Conservation (phyloP, 2,113 vertebrate species). For the Mugil cephalus region DNA sequence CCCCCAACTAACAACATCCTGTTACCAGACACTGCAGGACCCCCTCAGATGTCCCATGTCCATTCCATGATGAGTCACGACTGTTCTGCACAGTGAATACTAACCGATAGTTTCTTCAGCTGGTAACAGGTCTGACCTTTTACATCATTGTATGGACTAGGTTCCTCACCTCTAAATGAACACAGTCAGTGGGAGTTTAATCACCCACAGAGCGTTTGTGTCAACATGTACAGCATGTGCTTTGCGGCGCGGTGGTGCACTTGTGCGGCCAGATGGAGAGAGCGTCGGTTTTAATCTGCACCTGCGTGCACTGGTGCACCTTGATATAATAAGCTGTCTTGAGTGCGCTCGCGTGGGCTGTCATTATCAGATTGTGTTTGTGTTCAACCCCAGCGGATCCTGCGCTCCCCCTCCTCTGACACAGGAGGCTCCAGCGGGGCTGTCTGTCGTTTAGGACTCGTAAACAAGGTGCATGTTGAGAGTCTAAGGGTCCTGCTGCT, state of each 20-base stretch:
- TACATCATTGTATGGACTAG: background rate
- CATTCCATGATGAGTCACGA: too few relatives aligned
- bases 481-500: conserved; percentile 68
- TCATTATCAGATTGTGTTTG: conserved; percentile 43
- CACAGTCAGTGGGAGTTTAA: background rate
- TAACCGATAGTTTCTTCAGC: too few relatives aligned
- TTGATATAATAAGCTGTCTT: conserved; percentile 41
- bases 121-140: background rate
- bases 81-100: too few relatives aligned
- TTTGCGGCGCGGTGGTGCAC: conserved; percentile 5
- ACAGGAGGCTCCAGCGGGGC: conserved; percentile 39
- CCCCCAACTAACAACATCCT: too few relatives aligned
- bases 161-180: conserved; percentile 6
- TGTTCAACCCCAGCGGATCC: conserved; percentile 43
- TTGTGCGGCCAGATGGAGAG: conserved; percentile 25
- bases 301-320: conserved; percentile 15
- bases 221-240: background rate
- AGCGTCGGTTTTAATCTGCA: conserved; percentile 38
- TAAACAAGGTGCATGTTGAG: conserved; percentile 62
- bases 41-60: too few relatives aligned
- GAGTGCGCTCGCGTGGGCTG: conserved; percentile 25
- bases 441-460: conserved; percentile 60
- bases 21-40: too few relatives aligned
- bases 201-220: conserved; percentile 8
- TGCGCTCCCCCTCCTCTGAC: conserved; percentile 49